Conservation (phyloP, 2,113 vertebrate species). For the Bagarius yarrelli region DNA sequence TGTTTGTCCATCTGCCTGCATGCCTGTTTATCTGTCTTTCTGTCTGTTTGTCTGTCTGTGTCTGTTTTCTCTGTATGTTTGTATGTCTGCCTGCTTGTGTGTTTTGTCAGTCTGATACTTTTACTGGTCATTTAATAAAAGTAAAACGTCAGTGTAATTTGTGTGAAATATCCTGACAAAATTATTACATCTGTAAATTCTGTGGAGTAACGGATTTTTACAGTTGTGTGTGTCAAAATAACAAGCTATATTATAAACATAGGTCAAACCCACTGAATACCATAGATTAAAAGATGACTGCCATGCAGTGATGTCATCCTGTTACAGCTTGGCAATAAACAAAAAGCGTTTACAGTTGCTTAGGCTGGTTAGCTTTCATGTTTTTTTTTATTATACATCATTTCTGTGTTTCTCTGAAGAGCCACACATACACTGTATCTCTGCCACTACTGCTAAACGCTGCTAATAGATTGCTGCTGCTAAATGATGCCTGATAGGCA, state of each 20-base stretch:
- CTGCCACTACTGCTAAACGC: neutral
- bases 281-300: neutral
- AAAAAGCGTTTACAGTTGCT: neutral
- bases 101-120: too few relatives aligned
- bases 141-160: too few relatives aligned
- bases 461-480: slow-evolving; percentile 12
- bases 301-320: neutral
- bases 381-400: neutral
- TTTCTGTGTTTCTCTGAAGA: slow-evolving; percentile 11
- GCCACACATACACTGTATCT: slow-evolving; percentile 6
- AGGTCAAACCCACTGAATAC: neutral
- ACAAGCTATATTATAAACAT: neutral
- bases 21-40: too few relatives aligned
- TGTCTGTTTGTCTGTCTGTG: too few relatives aligned
- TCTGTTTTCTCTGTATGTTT: too few relatives aligned
- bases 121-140: too few relatives aligned
- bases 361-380: neutral
- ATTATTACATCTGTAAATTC: neutral
- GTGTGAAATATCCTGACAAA: too few relatives aligned
- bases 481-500: slow-evolving; percentile 2
- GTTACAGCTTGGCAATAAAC: neutral
- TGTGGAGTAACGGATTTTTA: neutral
- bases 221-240: neutral
- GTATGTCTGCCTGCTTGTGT: too few relatives aligned
- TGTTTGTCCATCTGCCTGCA: too few relatives aligned